Conservation (phyloP, 1,140 invertebrate species). For the Drosophila nikananu region DNA sequence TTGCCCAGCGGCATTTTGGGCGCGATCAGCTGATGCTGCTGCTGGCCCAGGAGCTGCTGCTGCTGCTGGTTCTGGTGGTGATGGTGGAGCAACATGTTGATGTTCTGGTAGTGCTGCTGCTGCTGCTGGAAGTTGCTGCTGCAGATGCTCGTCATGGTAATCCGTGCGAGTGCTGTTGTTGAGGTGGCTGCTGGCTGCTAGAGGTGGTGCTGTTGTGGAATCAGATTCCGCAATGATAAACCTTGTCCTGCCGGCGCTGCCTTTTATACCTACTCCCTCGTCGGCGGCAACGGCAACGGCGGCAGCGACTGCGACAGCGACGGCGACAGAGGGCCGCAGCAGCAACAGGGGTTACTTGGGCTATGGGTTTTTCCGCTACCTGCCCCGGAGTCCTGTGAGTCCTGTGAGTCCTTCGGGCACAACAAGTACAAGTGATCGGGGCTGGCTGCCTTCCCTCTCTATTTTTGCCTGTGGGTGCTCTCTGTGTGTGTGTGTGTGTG, state of each 20-base stretch:
- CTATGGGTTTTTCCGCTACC: conserved; percentile 22
- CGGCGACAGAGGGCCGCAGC: neutral
- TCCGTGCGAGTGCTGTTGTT: conserved; percentile 38
- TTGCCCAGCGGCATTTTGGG: conserved; percentile 77
- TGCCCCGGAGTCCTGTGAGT: conserved; percentile 26
- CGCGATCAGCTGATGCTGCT: conserved; percentile 72
- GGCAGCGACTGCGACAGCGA: neutral
- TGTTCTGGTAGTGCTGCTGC: conserved; percentile 79
- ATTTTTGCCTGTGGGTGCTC: conserved; percentile 21
- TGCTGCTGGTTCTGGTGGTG: conserved; percentile 52
- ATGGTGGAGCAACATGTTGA: conserved; percentile 67
- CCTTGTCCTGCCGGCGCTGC: conserved; percentile 69
- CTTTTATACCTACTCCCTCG: conserved; percentile 62
- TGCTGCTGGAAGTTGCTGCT: conserved; percentile 66
- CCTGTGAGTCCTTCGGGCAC: conserved; percentile 27
- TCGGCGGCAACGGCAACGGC: neutral
- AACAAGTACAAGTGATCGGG: conserved; percentile 43
- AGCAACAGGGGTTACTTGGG: conserved; percentile 32
- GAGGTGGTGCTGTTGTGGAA: conserved; percentile 66
- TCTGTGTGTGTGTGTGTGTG: neutral
- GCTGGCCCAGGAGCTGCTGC: conserved; percentile 63
- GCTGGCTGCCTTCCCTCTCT: conserved; percentile 9
- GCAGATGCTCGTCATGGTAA: conserved; percentile 80
- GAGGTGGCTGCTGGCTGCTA: conserved; percentile 3
- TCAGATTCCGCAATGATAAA: conserved; percentile 85